Base-by-base conservation (phyloP, 2,888 invertebrate genomes). In the Plutella xylostella region DNA sequence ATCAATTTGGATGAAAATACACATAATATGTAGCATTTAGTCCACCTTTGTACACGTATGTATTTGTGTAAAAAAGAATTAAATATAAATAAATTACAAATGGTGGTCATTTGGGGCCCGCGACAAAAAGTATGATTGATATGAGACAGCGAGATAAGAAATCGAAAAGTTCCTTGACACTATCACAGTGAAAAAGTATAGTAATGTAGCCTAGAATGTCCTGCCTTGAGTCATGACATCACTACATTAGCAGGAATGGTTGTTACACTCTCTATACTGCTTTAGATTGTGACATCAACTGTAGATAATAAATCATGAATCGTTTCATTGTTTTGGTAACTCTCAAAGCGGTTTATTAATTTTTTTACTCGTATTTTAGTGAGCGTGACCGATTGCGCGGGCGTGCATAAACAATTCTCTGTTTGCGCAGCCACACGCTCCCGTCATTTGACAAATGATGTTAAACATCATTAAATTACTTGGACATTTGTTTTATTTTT, bases 371-470 rank as follows among this genome's bases (percentile, higher is more conserved):
- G 52, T 49, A 12, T n/a, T 31, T 52, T 54, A 42, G 51, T 50
- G 55, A 51, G 59, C 61, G 62, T 68, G 64, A 65, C 67, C 52
- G 60, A 68, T 68, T 61, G 61, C 59, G 56, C 61, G 59, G 56
- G 65, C 64, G 60, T 59, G 51, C 53, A 49, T 53, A 52, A 55
- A 58, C 55, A 56, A 55, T 53, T 48, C 51, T 50, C 51, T 58
- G 64, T 71, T 68, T 63, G 55, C 54, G 53, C 55, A 57, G 63
- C 65, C 66, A 66, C 63, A 67, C 48, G 65, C 60, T 63, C 63
- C 65, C 65, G 67, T 68, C 58, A 63, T 56, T 61, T 64, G 60
- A 68, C 61, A 66, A 68, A 68, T 65, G 55, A 61, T 58, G 56
- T 65, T 65, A 65, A n/a, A n/a, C 62, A 2, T 14, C 34, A 48